Evolutionary conservation across 2,113 vertebrate genomes (phyloP).

Genomic region (Sinocyclocheilus anshuiensis): DNA sequence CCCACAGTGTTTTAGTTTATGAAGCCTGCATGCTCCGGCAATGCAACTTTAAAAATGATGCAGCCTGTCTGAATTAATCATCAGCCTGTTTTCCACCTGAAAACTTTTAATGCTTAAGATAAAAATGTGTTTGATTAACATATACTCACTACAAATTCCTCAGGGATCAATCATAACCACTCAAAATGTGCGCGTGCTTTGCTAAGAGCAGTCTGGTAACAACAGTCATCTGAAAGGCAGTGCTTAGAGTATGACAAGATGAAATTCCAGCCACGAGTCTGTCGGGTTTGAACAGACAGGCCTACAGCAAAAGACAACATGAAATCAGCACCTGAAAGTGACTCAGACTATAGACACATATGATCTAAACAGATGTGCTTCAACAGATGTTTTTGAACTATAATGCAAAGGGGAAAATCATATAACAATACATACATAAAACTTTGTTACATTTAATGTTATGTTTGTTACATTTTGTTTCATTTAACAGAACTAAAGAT

Average conservation of each 20-base stretch:
- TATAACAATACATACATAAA: too few relatives aligned
- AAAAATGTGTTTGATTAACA: not conserved
- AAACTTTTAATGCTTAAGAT: not conserved
- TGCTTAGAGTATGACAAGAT: not conserved
- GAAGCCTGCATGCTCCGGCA: conserved; percentile 35
- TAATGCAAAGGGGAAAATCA: too few relatives aligned
- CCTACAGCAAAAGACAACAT: not conserved
- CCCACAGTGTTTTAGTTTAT: conserved; percentile 59
- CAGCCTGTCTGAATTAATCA: not conserved
- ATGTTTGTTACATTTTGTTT: too few relatives aligned
- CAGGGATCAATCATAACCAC: too few relatives aligned
- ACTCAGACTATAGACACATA: conserved; percentile 10
- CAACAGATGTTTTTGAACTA: not conserved
- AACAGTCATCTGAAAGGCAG: not conserved
- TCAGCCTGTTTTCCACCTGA: conserved; percentile 9
- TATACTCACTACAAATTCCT: not conserved
- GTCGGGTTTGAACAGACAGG: not conserved
- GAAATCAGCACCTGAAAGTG: conserved; percentile 10
- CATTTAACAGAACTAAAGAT: too few relatives aligned
- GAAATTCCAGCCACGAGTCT: not conserved
- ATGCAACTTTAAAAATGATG: not conserved
- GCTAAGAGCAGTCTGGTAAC: not conserved
- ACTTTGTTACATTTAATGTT: too few relatives aligned
- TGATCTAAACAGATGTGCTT: not conserved
- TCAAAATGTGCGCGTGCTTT: not conserved